These are phyloP conservation scores for Chelon labrosus DNA, from an alignment of 2,797 vertebrate genomes.

Conservation along the genomic window DNA sequence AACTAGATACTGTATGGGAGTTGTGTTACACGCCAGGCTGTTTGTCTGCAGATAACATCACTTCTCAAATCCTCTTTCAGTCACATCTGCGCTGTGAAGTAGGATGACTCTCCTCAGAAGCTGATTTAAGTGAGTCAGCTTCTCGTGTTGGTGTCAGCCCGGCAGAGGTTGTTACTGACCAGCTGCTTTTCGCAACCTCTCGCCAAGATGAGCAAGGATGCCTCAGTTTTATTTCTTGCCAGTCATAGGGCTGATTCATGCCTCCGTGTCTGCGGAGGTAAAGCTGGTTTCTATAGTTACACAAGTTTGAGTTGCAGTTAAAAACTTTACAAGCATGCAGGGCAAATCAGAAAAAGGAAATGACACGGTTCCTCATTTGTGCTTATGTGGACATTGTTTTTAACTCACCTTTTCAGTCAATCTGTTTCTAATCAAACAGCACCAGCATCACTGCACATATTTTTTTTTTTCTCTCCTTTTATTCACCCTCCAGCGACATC, in stretches of 20 bases:
- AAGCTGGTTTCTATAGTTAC: slow-evolving; percentile 42
- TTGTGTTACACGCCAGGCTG: slow-evolving; percentile 2
- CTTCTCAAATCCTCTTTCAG: slow-evolving; percentile 16
- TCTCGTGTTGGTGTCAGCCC: slow-evolving; percentile 36
- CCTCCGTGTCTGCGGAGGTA: slow-evolving; percentile 18
- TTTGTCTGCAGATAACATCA: slow-evolving; percentile 9
- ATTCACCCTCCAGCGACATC: not conserved
- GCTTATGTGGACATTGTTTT: not conserved
- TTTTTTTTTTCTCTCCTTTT: not conserved
- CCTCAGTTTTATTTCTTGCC: slow-evolving; percentile 24
- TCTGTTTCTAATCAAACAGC: not conserved
- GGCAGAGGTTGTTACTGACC: slow-evolving; percentile 7
- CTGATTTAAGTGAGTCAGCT: slow-evolving; percentile 19
- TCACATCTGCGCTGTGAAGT: slow-evolving; percentile 33
- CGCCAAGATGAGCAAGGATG: slow-evolving; percentile 13
- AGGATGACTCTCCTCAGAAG: not conserved
- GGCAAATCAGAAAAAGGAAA: slow-evolving; percentile 14
- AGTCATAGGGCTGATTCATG: slow-evolving; percentile 10
- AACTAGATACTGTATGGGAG: not conserved
- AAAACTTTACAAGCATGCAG: slow-evolving; percentile 12
- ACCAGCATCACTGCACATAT: not conserved
- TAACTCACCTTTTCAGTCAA: not conserved
- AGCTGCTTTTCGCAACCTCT: slow-evolving; percentile 18
- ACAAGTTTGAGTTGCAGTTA: not conserved
- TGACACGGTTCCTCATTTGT: slow-evolving; percentile 32